Conservation (phyloP, 2,797 vertebrate species). For the Lithobates sylvaticus region DNA sequence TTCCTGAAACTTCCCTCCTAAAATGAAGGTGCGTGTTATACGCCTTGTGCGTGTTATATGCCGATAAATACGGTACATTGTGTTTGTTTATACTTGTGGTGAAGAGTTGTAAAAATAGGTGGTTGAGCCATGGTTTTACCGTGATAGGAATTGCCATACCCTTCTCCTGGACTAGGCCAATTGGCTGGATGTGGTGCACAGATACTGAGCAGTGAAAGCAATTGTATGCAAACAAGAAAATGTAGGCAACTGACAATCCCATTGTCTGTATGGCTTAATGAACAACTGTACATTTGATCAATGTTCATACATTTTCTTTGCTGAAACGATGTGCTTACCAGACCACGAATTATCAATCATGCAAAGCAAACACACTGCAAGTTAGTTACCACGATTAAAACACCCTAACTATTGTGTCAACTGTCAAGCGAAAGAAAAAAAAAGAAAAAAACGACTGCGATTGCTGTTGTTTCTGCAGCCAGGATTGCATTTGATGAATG, state of each 20-base stretch:
- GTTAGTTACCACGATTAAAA: neutral
- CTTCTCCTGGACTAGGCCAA: too few relatives aligned
- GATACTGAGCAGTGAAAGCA: too few relatives aligned
- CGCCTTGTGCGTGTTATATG: too few relatives aligned
- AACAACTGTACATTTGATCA: neutral
- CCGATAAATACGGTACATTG: too few relatives aligned
- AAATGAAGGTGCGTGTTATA: too few relatives aligned
- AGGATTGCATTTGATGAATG: conserved; percentile 65
- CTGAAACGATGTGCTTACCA: neutral
- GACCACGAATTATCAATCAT: neutral
- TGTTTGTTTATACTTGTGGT: too few relatives aligned
- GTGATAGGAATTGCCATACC: too few relatives aligned
- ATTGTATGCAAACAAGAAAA: too few relatives aligned
- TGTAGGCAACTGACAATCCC: neutral
- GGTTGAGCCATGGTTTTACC: too few relatives aligned
- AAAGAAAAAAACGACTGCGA: neutral
- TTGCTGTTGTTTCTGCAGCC: conserved; percentile 50
- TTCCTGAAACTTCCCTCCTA: too few relatives aligned
- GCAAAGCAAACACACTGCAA: neutral
- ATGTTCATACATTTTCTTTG: neutral
- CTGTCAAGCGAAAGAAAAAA: neutral
- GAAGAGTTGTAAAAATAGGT: too few relatives aligned
- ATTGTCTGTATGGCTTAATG: neutral
- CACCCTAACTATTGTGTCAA: neutral
- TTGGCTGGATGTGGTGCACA: too few relatives aligned